These are phyloP conservation scores for Endotricha flammealis DNA, from an alignment of 2,888 invertebrate genomes.

Conservation along the genomic window DNA sequence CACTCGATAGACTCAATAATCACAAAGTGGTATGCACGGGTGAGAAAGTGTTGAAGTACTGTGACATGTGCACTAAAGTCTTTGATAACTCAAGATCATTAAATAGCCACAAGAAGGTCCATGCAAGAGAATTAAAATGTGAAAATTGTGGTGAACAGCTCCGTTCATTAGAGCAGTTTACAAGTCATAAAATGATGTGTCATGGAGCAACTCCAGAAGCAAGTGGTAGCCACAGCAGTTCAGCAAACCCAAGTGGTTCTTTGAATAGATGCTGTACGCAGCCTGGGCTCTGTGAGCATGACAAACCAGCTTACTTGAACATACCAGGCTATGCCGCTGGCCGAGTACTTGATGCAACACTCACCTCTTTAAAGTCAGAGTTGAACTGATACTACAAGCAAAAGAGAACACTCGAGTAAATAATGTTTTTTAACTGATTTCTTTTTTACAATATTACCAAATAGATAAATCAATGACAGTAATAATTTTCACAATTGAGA, in stretches of 20 bases:
- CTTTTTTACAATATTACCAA: conserved; percentile 71
- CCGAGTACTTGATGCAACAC: conserved; percentile 66
- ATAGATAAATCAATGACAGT: conserved; percentile 67
- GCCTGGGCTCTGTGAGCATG: conserved; percentile 72
- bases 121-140: conserved; percentile 74
- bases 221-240: conserved; percentile 44
- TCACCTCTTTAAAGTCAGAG: conserved; percentile 70
- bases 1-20: conserved; percentile 71
- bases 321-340: conserved; percentile 72
- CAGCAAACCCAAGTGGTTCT: conserved; percentile 26
- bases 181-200: conserved; percentile 72
- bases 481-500: conserved; percentile 73
- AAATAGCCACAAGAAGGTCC: conserved; percentile 75
- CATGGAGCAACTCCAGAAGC: conserved; percentile 49
- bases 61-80: conserved; percentile 76
- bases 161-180: conserved; percentile 71
- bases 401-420: conserved; percentile 26
- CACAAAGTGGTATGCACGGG: conserved; percentile 75
- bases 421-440: conserved; percentile 36
- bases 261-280: conserved; percentile 66
- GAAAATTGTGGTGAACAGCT: conserved; percentile 73
- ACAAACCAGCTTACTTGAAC: conserved; percentile 72
- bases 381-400: conserved; percentile 55
- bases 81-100: conserved; percentile 75
- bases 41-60: conserved; percentile 70